phyloP scores from a whole-genome alignment of 1,140 invertebrate genomes.

The Sminthurinus signatus region DNA sequence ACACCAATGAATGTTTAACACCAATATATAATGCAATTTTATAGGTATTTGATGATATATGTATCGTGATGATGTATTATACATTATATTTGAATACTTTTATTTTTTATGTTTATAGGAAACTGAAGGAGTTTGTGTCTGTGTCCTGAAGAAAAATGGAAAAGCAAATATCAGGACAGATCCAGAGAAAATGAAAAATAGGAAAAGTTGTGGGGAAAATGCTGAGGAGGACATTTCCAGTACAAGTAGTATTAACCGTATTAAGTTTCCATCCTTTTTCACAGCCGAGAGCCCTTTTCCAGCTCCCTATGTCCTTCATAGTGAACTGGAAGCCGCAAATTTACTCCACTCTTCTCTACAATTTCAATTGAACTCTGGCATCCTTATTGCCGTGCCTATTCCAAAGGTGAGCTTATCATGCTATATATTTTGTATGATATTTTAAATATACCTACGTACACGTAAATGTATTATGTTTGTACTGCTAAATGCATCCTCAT shows the following conservation, averaged over 20 bases:
- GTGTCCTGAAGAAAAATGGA: constrained; percentile 58
- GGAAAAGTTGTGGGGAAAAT: neutral
- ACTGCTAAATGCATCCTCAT: too few relatives aligned
- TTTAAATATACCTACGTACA: too few relatives aligned
- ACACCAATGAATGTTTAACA: too few relatives aligned
- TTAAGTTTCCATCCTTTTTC: constrained; percentile 84
- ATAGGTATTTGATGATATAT: too few relatives aligned
- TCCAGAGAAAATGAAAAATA: neutral
- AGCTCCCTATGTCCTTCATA: constrained; percentile 61
- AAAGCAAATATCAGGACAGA: constrained; percentile 36
- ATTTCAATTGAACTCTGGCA: constrained; percentile 66
- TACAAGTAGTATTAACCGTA: constrained; percentile 6
- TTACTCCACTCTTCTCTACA: constrained; percentile 56
- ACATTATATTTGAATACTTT: too few relatives aligned
- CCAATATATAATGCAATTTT: too few relatives aligned
- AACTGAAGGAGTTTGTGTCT: constrained; percentile 87
- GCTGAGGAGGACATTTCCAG: neutral
- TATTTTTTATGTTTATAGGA: too few relatives aligned
- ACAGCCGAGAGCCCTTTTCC: constrained; percentile 55
- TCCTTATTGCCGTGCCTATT: constrained; percentile 86
- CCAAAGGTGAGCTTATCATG: constrained; percentile 51
- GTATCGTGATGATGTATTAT: too few relatives aligned
- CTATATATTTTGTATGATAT: neutral
- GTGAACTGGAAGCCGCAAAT: constrained; percentile 60
- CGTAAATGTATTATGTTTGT: too few relatives aligned